phyloP scores from a whole-genome alignment of 2,113 vertebrate genomes.

The Centrocercus urophasianus region DNA sequence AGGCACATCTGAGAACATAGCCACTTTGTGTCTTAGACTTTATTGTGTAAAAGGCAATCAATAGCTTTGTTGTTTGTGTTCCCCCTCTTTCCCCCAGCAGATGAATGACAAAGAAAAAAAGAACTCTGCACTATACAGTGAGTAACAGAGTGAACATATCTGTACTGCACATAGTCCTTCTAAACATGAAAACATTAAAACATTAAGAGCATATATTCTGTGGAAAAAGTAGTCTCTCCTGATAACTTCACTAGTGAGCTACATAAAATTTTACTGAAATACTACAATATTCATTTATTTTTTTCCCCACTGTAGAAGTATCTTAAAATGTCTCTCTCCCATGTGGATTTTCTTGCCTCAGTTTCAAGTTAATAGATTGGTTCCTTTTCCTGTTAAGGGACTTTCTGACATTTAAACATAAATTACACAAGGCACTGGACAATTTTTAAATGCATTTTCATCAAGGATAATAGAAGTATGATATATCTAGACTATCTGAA shows the following conservation, averaged over 20 bases:
- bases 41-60: neutral
- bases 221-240: neutral
- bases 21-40: neutral
- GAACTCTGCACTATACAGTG: fast-evolving
- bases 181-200: too few relatives aligned
- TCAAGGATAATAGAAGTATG: neutral
- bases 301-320: neutral
- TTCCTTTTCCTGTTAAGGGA: neutral
- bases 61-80: too few relatives aligned
- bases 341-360: neutral
- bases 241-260: neutral
- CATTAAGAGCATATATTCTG: neutral
- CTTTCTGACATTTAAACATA: neutral
- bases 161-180: fast-evolving
- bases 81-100: too few relatives aligned
- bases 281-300: neutral
- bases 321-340: neutral
- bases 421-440: neutral
- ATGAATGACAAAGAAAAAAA: neutral
- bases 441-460: neutral
- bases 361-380: neutral
- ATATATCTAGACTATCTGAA: neutral
- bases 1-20: fast-evolving
- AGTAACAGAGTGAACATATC: neutral
- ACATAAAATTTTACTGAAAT: neutral